Base-by-base conservation (phyloP, 2,888 invertebrate species). In the Calameuta filiformis region DNA sequence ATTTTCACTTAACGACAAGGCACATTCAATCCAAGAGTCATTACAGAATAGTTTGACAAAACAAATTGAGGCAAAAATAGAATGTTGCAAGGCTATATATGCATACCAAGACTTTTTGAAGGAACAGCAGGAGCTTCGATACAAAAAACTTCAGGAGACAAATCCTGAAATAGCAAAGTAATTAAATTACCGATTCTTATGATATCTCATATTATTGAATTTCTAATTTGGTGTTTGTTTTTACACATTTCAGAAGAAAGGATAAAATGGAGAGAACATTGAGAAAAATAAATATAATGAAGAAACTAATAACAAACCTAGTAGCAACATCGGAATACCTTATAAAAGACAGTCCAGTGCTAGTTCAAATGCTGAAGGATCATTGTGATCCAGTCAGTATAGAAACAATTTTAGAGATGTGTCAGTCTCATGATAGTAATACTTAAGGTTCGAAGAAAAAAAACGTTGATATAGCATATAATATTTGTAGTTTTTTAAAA, bases 271-370 rank as follows among this genome's bases (percentile, higher is more conserved):
- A 81, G 15, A 73, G 6, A 6, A 77, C 75, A 12, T 31, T 89
- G 77, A 23, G 6, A 11, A 88, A 83, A 35, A 85, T 88, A 33
- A 85, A 87, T 78, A 35, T 84, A 56, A 84, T 84, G 83, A 87
- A 89, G 71, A 85, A 81, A 68, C 78, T 89, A 11, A 85, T 87
- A 76, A 81, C 81, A 33, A 85, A 81, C 76, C 82, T 89, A n/a
- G 83, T 86, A 77, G 83, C 86, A 35, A 35, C 81, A 12, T 83
- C 83, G 9, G 35, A 73, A 73, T 0, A 75, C 2, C 37, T 83
- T 75, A 68, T 87, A 9, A 2, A 11, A 1, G 34, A 84, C 0
- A 2, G 83, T 11, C 77, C 81, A 15, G 40, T 75, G 68, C 9
- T 78, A 30, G 6, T 84, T 30, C 75, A 86, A 34, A 80, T 87